Percentiles rank a stretch among this genome's conserved stretches.
phyloP scores from a whole-genome alignment of 2,113 vertebrate genomes.

The Hypanus sabinus region DNA sequence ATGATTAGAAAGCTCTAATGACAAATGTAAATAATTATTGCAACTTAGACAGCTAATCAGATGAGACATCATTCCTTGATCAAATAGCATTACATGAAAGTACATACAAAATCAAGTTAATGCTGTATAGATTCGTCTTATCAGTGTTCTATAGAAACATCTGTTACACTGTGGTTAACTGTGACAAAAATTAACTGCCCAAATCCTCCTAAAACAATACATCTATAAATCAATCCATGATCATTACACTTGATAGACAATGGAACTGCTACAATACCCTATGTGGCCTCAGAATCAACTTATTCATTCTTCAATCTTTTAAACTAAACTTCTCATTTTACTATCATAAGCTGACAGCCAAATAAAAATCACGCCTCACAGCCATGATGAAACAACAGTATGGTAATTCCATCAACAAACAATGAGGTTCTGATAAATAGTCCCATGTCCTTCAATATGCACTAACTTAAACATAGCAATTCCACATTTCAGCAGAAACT shows the following conservation, averaged over 20 bases:
- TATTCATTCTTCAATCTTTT: not conserved
- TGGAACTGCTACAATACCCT: not conserved
- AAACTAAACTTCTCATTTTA: not conserved
- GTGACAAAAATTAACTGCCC: not conserved
- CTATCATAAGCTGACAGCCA: not conserved
- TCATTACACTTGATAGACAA: not conserved
- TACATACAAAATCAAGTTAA: not conserved
- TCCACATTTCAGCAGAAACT: not conserved
- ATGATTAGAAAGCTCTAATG: not conserved
- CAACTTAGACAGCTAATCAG: not conserved
- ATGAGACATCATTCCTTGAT: not conserved
- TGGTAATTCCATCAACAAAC: not conserved
- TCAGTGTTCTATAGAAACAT: not conserved
- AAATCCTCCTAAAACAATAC: not conserved
- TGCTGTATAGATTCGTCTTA: not conserved
- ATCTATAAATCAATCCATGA: not conserved
- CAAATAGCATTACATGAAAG: not conserved
- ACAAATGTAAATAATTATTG: not conserved
- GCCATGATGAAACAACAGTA: not conserved
- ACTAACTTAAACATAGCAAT: not conserved
- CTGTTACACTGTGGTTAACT: not conserved
- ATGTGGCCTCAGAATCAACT: not conserved
- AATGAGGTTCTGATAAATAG: not conserved
- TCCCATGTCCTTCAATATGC: not conserved
- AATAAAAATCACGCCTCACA: not conserved